phyloP scores from a whole-genome alignment of 2,113 vertebrate genomes.

The Poeciliopsis occidentalis region DNA sequence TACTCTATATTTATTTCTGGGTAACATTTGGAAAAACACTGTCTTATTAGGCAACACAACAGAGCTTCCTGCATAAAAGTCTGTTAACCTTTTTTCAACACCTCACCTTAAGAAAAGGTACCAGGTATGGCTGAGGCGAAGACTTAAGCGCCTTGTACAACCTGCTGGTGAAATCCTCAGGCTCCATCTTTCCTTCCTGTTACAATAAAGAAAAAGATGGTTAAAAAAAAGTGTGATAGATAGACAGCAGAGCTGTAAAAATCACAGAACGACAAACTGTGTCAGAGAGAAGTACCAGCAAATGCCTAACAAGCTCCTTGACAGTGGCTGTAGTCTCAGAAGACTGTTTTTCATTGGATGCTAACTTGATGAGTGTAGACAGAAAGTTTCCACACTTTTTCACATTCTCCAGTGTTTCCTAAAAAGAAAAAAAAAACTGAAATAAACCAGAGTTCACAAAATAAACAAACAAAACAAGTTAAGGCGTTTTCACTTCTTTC shows the following conservation, averaged over 20 bases:
- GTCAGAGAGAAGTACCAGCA: slow-evolving; percentile 82
- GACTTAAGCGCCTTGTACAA: slow-evolving; percentile 93
- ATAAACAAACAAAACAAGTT: neutral
- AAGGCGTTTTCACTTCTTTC: slow-evolving; percentile 40
- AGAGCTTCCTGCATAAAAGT: no score
- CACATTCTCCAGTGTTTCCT: slow-evolving; percentile 97
- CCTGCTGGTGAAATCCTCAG: slow-evolving; percentile 92
- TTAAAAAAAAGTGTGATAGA: neutral
- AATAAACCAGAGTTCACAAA: neutral
- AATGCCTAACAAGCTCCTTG: slow-evolving; percentile 91
- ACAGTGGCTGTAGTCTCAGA: slow-evolving; percentile 92
- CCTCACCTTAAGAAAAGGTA: slow-evolving; percentile 97
- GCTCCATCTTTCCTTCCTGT: slow-evolving; percentile 92
- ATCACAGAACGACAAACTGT: neutral
- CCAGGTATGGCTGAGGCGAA: slow-evolving; percentile 96
- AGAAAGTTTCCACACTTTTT: slow-evolving; percentile 97
- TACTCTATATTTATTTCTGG: no score
- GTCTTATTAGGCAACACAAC: no score
- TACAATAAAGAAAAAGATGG: neutral
- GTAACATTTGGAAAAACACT: no score
- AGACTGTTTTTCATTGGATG: slow-evolving; percentile 92
- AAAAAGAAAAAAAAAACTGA: slow-evolving; percentile 22
- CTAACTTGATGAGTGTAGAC: slow-evolving; percentile 94
- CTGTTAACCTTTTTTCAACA: neutral
- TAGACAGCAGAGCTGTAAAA: neutral